Percentiles rank a stretch among this genome's conserved stretches.
Conservation (phyloP, 2,113 vertebrate species). For the Trematocara marginatum region DNA sequence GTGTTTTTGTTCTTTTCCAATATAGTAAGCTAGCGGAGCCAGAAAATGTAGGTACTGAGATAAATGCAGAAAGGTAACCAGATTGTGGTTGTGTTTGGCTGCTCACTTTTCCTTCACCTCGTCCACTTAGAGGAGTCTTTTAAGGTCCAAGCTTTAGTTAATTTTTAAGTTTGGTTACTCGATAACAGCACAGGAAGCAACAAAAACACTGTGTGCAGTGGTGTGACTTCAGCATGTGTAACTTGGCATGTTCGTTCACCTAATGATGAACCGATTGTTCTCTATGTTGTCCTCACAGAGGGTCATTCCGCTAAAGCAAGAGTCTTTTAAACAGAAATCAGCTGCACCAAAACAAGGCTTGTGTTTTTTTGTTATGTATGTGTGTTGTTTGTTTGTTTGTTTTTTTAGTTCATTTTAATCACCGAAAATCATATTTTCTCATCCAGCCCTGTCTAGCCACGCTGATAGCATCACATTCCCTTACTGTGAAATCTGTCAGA, state of each 20-base stretch:
- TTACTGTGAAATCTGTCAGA: not conserved
- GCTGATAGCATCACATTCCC: not conserved
- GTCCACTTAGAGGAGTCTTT: not conserved
- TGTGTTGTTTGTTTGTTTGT: not conserved
- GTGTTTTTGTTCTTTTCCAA: constrained; percentile 61
- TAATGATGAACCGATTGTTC: not conserved
- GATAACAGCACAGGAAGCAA: not conserved
- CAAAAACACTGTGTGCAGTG: constrained; percentile 8
- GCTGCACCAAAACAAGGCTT: not conserved
- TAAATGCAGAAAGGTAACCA: constrained; percentile 75
- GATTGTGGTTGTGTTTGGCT: constrained; percentile 35
- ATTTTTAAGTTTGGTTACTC: not conserved
- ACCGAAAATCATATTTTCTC: not conserved
- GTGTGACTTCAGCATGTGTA: constrained; percentile 39
- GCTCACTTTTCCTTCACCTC: not conserved
- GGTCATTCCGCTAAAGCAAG: not conserved
- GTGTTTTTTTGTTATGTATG: not conserved
- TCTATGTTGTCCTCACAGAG: not conserved
- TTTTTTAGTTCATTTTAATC: not conserved
- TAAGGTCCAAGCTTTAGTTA: not conserved
- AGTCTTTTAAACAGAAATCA: not conserved
- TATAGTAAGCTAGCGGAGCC: constrained; percentile 64
- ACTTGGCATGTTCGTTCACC: constrained; percentile 5
- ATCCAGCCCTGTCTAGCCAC: not conserved
- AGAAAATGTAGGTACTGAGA: constrained; percentile 68